These are phyloP conservation scores for Orthochromis indermauri DNA, from an alignment of 2,113 vertebrate genomes.

Conservation along the genomic window DNA sequence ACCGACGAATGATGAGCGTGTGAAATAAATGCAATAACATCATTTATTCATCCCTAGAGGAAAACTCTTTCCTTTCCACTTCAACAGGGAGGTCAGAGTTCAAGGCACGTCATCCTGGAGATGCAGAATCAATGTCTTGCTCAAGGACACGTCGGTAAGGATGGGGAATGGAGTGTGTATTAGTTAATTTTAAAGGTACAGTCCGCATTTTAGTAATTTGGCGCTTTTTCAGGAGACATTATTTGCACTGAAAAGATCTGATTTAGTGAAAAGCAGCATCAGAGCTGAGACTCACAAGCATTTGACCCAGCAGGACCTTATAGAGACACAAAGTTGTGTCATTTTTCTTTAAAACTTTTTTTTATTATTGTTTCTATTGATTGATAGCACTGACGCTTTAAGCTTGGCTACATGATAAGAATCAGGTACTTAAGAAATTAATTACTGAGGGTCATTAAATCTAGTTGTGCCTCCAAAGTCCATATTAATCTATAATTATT, in stretches of 20 bases:
- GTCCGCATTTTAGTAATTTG: rapidly evolving
- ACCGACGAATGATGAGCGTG: not conserved
- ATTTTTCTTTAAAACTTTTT: not conserved
- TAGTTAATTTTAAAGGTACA: not conserved
- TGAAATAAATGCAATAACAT: not conserved
- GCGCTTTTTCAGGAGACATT: rapidly evolving
- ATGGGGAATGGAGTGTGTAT: rapidly evolving
- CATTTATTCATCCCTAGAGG: not conserved
- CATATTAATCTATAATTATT: not conserved
- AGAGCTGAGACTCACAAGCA: not conserved
- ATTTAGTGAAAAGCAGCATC: not conserved
- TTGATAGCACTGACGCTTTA: not conserved
- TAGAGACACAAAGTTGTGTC: rapidly evolving
- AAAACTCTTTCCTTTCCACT: not conserved
- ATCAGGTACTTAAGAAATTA: not conserved
- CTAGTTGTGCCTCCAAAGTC: not conserved
- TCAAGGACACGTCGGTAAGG: not conserved
- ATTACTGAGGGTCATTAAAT: not conserved
- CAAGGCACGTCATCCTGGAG: not conserved
- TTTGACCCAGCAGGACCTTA: rapidly evolving
- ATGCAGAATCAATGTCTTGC: not conserved
- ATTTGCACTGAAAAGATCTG: rapidly evolving
- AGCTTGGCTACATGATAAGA: not conserved
- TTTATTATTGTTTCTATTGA: not conserved
- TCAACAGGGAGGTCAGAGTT: not conserved